Base-by-base conservation (phyloP, 2,888 invertebrate genomes). In the Erebia palarica region DNA sequence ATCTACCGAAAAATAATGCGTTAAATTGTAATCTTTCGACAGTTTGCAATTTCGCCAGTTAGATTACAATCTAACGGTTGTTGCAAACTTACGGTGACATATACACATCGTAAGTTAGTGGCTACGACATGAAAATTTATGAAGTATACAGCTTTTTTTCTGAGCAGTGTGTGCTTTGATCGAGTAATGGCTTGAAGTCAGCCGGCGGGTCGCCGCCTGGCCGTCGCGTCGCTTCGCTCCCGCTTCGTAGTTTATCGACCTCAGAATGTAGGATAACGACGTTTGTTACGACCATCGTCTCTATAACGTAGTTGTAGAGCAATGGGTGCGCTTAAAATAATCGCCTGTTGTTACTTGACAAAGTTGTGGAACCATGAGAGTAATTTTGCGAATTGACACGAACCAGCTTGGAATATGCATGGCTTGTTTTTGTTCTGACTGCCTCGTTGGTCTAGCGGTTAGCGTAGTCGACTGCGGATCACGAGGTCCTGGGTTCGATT, bases 261-360 rank as follows among this genome's bases (percentile, higher is more conserved):
- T 85, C 88, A 76, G 88, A 89, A 89, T 87, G 82, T 91, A 86
- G 89, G 84, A 90, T 91, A 91, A 92, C 89, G 88, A 88, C 86
- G 76, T 85, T 86, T 86, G 86, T 87, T 87, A 89, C 88, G 86
- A 89, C 83, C 81, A 80, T 82, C 80, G 82, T 77, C 83, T 81
- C 81, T 82, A 82, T 84, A 86, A 83, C 83, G 80, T 84, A 84
- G 83, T 86, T 85, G 83, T 71, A 80, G 78, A 80, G 82, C 84
- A 87, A 82, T 84, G 78, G 82, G 83, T 84, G 83, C 83, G 81
- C 82, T 90, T 84, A 83, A 86, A 85, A 83, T 84, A 86, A 87
- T 88, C 82, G 83, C 80, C 80, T 78, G 80, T 82, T 81, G 77
- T 80, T 76, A 80, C 75, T 79, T 76, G 78, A 80, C 76, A 78